Base-by-base conservation (phyloP, 2,113 vertebrate species). In the Campylomormyrus numenius region DNA sequence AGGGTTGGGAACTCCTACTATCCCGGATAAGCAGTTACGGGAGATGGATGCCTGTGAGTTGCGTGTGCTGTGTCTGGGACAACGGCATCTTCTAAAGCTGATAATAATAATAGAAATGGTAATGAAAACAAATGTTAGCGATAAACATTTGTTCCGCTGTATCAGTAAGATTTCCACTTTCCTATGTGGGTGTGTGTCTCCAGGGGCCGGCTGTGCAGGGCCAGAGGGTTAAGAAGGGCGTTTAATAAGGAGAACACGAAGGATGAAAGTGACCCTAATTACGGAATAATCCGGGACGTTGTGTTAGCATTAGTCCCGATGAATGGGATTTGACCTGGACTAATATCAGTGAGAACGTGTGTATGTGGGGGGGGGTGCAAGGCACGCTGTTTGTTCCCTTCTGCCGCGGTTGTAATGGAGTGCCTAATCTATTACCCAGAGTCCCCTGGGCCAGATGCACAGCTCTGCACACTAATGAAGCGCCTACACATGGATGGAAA, bases 381-480 rank as follows among this genome's bases (percentile, higher is more conserved):
- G 39, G 83, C 48, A 24, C n/a, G 50, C 90, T 88, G 88, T 88
- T 88, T 88, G 62, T 77, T 62, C 88, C 83, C 8, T 11, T 70
- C 88, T 83, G 89, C 84, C n/a, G 49, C 15, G 70, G 70, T 83
- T 46, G 46, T 91, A 91, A 89, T 90, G 56, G 85, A 91, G 52
- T 85, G 89, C 89, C 87, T 91, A 85, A 89, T 91, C 88, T 89
- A 85, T 89, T 91, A 91, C 88, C 90, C 86, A 91, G 49, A 31
- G 70, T 91, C 85, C 89, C 89, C 27, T 48, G 86, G 89, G 89
- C 85, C 24, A 46, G 27, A 50, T 83, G 88, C 66, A 53, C 86
- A 86, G 88, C 49, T 45, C 27, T 35, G 52, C 62, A 88, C 77
- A 88, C 89, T 85, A 91, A 85, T 89, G 85, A 91, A 84, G 88